Conservation (phyloP, 2,113 vertebrate species). For the Sinocyclocheilus anophthalmus region DNA sequence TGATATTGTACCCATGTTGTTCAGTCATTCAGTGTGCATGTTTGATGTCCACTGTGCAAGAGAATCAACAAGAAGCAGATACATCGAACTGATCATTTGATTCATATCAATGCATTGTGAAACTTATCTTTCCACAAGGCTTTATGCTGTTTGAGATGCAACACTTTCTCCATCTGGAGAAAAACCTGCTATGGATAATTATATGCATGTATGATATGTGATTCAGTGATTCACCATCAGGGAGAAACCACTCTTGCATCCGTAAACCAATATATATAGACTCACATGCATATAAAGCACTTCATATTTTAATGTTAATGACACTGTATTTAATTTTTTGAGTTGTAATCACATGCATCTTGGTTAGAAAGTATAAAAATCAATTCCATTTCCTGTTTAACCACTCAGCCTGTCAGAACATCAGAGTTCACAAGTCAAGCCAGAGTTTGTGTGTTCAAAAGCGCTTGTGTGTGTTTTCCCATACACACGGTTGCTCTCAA, state of each 20-base stretch:
- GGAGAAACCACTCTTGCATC: not conserved
- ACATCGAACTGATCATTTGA: not conserved
- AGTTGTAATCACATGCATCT: not conserved
- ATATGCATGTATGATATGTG: not conserved
- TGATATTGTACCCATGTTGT: not conserved
- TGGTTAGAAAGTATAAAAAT: not conserved
- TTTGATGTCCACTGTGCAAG: not conserved
- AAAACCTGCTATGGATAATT: not conserved
- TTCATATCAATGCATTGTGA: not conserved
- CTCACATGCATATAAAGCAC: not conserved
- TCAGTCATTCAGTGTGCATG: not conserved
- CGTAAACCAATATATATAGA: not conserved
- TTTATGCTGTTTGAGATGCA: not conserved
- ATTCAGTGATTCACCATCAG: not conserved
- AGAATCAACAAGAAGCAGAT: not conserved
- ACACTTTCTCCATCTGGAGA: not conserved
- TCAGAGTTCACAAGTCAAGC: constrained; percentile 10
- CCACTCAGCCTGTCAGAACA: not conserved
- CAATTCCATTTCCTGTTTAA: not conserved
- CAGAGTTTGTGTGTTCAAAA: constrained; percentile 18
- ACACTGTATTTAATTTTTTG: not conserved
- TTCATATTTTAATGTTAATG: not conserved
- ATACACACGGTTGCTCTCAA: constrained; percentile 6
- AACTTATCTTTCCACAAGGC: not conserved
- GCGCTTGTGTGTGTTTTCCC: constrained; percentile 14